Percentiles rank a stretch among this genome's conserved stretches.
Evolutionary conservation across 2,888 invertebrate genomes (phyloP).

Genomic region (Palloptera scutellata): DNA sequence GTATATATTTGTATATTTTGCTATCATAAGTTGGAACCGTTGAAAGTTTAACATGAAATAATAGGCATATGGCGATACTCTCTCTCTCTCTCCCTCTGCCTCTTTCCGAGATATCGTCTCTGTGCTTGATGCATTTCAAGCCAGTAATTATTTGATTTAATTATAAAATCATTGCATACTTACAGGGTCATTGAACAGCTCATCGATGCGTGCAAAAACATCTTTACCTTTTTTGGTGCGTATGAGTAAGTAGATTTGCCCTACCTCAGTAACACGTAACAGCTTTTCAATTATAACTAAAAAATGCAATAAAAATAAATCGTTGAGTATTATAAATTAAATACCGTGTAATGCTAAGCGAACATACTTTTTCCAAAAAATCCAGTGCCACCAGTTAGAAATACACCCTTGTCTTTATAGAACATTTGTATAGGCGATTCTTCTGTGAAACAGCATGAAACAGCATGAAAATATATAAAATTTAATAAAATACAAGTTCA

Average conservation of each 20-base stretch:
- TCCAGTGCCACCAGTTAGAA: constrained; percentile 73
- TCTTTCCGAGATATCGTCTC: no score
- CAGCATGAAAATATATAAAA: not conserved
- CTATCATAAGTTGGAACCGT: no score
- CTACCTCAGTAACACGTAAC: constrained; percentile 68
- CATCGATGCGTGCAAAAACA: constrained; percentile 73
- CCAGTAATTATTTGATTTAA: no score
- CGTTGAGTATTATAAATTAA: not conserved
- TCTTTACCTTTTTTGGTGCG: constrained; percentile 74
- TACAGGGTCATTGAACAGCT: constrained; percentile 76
- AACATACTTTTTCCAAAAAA: constrained; percentile 63
- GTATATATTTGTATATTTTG: no score
- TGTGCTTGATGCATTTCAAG: no score
- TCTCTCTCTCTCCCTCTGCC: no score
- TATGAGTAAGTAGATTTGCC: constrained; percentile 69
- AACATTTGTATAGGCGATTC: constrained; percentile 68
- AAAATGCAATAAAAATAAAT: constrained; percentile 19
- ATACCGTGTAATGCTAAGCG: not conserved
- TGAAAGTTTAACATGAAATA: no score
- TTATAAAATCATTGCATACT: constrained; percentile 42
- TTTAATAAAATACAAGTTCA: constrained; percentile 9
- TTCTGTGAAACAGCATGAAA: constrained; percentile 41
- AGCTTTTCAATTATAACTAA: constrained; percentile 71
- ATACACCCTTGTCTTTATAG: constrained; percentile 70
- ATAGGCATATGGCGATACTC: no score